Evolutionary conservation across 37 sponge, comb jelly and placozoan species (phyloP).

Genomic region (Cliona cf. orientalis): DNA sequence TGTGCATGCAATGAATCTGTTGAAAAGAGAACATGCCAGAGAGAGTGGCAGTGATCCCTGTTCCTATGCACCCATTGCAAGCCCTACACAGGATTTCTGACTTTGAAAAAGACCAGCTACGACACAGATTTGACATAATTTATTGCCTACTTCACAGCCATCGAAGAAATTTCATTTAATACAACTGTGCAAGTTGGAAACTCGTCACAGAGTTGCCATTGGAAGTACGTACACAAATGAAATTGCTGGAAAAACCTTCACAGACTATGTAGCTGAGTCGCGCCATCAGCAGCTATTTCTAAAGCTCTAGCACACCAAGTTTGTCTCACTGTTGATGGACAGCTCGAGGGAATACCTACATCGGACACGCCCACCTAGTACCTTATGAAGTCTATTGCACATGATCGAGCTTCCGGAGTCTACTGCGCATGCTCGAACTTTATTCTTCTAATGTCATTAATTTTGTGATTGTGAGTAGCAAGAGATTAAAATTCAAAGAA

Average conservation of each 20-base stretch:
- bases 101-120: constrained; percentile 36
- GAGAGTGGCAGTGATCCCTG: constrained; percentile 10
- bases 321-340: constrained; percentile 61
- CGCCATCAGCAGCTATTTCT: constrained; percentile 9
- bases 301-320: constrained; percentile 48
- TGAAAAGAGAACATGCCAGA: constrained; percentile 35
- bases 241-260: constrained; percentile 42
- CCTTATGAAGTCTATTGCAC: too few relatives aligned
- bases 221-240: constrained; percentile 57
- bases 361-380: too few relatives aligned
- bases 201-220: constrained; percentile 62
- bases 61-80: constrained; percentile 64
- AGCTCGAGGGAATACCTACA: constrained; percentile 74
- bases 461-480: too few relatives aligned
- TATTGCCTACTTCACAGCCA: constrained; percentile 70
- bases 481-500: too few relatives aligned
- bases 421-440: too few relatives aligned
- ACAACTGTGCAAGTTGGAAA: constrained; percentile 53
- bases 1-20: constrained; percentile 58
- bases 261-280: constrained; percentile 58
- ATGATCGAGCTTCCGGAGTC: too few relatives aligned
- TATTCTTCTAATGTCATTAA: too few relatives aligned
- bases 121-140: constrained; percentile 61
- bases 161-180: constrained; percentile 55
- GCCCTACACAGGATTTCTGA: constrained; percentile 42